Conservation (phyloP, 2,113 vertebrate genomes). For the Melospiza melodia region DNA sequence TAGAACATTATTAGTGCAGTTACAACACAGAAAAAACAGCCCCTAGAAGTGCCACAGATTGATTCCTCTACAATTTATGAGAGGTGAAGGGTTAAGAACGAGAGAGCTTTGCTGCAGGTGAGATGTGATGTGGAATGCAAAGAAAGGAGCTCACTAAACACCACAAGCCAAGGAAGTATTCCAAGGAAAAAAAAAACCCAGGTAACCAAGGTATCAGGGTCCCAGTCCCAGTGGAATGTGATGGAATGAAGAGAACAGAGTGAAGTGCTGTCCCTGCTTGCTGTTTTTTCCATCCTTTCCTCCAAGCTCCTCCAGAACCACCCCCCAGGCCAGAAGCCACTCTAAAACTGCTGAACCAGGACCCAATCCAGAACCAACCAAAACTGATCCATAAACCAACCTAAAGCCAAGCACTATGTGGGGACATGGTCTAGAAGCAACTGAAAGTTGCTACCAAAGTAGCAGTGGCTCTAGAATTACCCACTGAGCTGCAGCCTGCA, state of each 20-base stretch:
- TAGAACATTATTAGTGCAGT: not conserved
- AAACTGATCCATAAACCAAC: not conserved
- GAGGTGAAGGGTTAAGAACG: not conserved
- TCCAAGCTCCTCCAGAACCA: not conserved
- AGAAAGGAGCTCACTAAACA: not conserved
- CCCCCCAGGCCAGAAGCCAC: not conserved
- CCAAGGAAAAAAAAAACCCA: not conserved
- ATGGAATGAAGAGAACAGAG: not conserved
- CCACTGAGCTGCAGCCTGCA: not conserved
- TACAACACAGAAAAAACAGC: not conserved
- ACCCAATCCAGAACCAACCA: not conserved
- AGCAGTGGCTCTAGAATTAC: not conserved
- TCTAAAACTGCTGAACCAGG: not conserved
- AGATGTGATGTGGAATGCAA: not conserved
- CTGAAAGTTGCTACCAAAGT: not conserved
- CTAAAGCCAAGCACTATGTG: fast-evolving
- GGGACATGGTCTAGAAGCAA: not conserved
- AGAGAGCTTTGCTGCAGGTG: not conserved
- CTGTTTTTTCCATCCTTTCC: not conserved
- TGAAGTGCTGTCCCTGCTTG: not conserved
- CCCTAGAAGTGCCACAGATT: not conserved
- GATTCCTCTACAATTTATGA: not conserved
- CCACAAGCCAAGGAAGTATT: not conserved
- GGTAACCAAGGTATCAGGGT: not conserved
- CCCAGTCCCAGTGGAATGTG: not conserved